Conservation (phyloP, 2,797 vertebrate species). For the Echiichthys vipera region DNA sequence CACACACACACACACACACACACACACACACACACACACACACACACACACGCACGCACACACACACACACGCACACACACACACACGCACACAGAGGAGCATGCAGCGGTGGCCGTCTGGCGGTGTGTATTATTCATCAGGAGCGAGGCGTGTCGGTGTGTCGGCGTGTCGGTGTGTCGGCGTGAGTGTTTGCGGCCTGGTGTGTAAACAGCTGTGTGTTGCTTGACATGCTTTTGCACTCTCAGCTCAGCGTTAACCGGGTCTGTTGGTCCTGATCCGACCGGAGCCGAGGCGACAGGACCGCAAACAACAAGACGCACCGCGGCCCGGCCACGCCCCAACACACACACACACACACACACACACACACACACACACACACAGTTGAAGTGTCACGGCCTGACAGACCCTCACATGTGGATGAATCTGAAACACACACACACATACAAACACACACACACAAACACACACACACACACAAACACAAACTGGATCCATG, state of each 20-base stretch:
- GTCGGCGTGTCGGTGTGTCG: constrained; percentile 59
- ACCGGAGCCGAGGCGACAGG: constrained; percentile 91
- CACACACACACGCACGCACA: too few relatives aligned
- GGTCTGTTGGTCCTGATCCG: constrained; percentile 93
- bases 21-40: constrained; percentile 23
- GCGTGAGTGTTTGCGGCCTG: constrained; percentile 84
- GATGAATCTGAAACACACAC: constrained; percentile 58
- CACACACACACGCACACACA: too few relatives aligned
- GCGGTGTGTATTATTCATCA: constrained; percentile 85
- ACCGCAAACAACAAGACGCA: constrained; percentile 80
- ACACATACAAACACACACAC: constrained; percentile 56
- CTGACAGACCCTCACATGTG: constrained; percentile 52
- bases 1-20: background rate
- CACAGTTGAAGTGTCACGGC: too few relatives aligned
- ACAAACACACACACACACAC: constrained; percentile 54
- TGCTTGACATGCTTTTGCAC: constrained; percentile 99
- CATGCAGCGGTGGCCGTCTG: constrained; percentile 75
- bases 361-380: constrained; percentile 16
- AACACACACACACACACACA: constrained; percentile 15
- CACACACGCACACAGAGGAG: constrained; percentile 24
- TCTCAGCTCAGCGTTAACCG: constrained; percentile 87
- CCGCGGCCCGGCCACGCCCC: constrained; percentile 36
- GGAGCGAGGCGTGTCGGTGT: constrained; percentile 62
- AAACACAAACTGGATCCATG: constrained; percentile 68
- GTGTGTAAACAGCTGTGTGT: constrained; percentile 95